A percentile compares a stretch with the other conserved stretches of the same genome.
Evolutionary conservation across 35 echinoderm and acorn worm genomes (phyloP).

Genomic region (Antedon bifida): DNA sequence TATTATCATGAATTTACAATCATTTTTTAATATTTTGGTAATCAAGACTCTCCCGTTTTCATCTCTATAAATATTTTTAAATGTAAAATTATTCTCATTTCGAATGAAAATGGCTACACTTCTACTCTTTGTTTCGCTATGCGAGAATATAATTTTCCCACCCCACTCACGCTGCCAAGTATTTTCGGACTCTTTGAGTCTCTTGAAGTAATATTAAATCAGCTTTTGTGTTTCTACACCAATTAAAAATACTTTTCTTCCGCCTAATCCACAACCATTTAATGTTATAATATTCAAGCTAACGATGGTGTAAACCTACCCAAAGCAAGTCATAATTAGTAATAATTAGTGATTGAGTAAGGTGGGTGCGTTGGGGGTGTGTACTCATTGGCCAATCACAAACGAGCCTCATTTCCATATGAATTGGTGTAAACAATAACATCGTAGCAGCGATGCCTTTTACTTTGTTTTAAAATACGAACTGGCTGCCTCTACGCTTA

Average conservation of each 20-base stretch:
- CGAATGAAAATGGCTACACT: constrained; percentile 1
- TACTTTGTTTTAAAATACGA: too few relatives aligned
- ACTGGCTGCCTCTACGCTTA: too few relatives aligned
- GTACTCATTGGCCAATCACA: too few relatives aligned
- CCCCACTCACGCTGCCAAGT: constrained; percentile 21
- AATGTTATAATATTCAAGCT: background rate
- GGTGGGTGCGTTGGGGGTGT: too few relatives aligned
- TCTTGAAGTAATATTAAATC: constrained; percentile 21
- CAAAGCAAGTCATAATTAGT: too few relatives aligned
- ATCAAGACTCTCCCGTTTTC: background rate
- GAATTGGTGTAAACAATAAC: too few relatives aligned
- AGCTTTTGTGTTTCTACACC: background rate
- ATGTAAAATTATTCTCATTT: background rate
- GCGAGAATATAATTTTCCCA: constrained; percentile 15
- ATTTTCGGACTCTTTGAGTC: constrained; percentile 9
- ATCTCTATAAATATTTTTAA: background rate
- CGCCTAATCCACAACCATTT: background rate
- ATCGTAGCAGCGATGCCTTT: too few relatives aligned
- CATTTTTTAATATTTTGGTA: background rate
- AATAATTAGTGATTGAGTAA: too few relatives aligned
- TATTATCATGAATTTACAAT: background rate
- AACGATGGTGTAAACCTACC: too few relatives aligned
- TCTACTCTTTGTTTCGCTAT: background rate
- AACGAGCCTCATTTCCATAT: too few relatives aligned
- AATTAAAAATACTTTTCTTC: background rate